These are phyloP conservation scores for Drosophila saltans DNA, from an alignment of 1,140 invertebrate genomes.

Conservation along the genomic window DNA sequence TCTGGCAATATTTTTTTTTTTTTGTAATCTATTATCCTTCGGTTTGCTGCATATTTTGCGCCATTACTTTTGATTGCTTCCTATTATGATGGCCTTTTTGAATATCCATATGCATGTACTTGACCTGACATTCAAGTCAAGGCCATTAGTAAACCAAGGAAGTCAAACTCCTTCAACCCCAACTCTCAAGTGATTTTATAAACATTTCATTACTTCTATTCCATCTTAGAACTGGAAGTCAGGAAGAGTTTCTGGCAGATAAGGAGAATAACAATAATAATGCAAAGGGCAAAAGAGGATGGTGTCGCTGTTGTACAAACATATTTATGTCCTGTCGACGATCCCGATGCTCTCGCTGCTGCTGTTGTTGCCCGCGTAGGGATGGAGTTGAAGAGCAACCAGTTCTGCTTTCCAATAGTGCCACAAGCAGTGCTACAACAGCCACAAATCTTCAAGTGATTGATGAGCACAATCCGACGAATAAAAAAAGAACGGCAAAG, in stretches of 20 bases:
- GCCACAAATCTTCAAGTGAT: constrained; percentile 69
- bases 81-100: constrained; percentile 6
- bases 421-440: constrained; percentile 71
- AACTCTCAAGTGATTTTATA: background rate
- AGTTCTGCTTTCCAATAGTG: constrained; percentile 60
- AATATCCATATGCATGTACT: background rate
- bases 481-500: constrained; percentile 48
- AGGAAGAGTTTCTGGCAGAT: constrained; percentile 75
- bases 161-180: too few species aligned
- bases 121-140: constrained; percentile 22
- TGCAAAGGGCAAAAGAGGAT: constrained; percentile 42
- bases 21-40: constrained; percentile 20
- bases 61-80: constrained; percentile 26
- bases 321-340: constrained; percentile 81
- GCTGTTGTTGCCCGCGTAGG: constrained; percentile 46
- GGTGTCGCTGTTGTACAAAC: constrained; percentile 70
- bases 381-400: constrained; percentile 61
- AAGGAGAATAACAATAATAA: constrained; percentile 54
- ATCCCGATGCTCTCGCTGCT: constrained; percentile 72
- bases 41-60: constrained; percentile 4
- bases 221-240: constrained; percentile 62
- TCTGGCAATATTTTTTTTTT: background rate
- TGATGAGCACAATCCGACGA: constrained; percentile 62
- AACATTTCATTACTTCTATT: background rate
- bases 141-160: background rate